Conservation (phyloP, 2,888 invertebrate species). For the Habroteleia sp. region DNA sequence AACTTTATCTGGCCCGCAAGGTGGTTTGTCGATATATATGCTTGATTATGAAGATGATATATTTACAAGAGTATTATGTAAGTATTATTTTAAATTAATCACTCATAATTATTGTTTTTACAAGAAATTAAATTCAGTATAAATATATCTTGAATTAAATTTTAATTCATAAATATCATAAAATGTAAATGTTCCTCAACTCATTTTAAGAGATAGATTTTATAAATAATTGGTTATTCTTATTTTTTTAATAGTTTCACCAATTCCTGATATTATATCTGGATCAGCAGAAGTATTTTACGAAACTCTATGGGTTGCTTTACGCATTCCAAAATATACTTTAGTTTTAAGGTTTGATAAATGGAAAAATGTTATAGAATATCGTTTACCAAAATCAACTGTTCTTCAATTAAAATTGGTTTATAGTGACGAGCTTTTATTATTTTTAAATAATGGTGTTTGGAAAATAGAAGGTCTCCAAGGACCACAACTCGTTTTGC, state of each 20-base stretch:
- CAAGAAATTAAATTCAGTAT: too few relatives aligned
- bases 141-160: too few relatives aligned
- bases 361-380: constrained; percentile 65
- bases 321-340: constrained; percentile 64
- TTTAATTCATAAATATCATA: too few relatives aligned
- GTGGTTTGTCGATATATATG: constrained; percentile 51
- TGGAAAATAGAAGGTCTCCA: constrained; percentile 73
- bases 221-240: constrained; percentile 4
- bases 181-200: too few relatives aligned
- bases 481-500: constrained; percentile 66
- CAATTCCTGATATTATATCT: constrained; percentile 65
- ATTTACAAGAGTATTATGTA: constrained; percentile 35
- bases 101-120: too few relatives aligned
- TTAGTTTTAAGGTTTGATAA: constrained; percentile 69
- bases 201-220: too few relatives aligned
- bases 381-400: constrained; percentile 64
- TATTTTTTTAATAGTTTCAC: constrained; percentile 63
- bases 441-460: constrained; percentile 71
- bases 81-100: constrained; percentile 16
- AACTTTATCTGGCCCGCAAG: constrained; percentile 30
- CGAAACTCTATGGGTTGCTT: constrained; percentile 69
- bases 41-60: constrained; percentile 15
- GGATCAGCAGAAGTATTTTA: constrained; percentile 62
- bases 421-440: constrained; percentile 68
- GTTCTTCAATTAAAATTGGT: constrained; percentile 52